Conservation (phyloP, 2,888 invertebrate species). For the Drosophila lutescens region DNA sequence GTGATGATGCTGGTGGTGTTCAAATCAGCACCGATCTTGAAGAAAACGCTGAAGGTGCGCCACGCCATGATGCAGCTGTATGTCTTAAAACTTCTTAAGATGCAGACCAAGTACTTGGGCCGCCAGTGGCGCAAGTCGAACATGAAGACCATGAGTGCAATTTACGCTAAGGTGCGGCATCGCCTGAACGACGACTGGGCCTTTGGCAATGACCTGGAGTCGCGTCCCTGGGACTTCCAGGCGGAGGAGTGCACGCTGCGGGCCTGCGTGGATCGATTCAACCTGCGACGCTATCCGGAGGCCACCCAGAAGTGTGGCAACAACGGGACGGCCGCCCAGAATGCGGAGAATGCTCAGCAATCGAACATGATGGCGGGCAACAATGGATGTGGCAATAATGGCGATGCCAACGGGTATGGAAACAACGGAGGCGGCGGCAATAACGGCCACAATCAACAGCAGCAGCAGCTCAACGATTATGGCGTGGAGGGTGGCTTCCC, state of each 20-base stretch:
- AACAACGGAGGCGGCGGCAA: slow-evolving; percentile 52
- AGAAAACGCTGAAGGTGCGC: slow-evolving; percentile 96
- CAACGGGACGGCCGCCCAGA: slow-evolving; percentile 81
- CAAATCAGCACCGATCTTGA: slow-evolving; percentile 99
- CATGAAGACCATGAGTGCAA: slow-evolving; percentile 99
- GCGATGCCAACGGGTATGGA: slow-evolving; percentile 70
- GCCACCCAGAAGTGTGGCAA: slow-evolving; percentile 83
- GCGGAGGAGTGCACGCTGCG: slow-evolving; percentile 98
- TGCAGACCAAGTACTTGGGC: slow-evolving; percentile 99
- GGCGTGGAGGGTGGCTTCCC: slow-evolving; percentile 83
- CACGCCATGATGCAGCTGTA: slow-evolving; percentile 99
- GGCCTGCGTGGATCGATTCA: slow-evolving; percentile 97
- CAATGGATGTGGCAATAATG: slow-evolving; percentile 59
- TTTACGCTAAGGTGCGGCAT: slow-evolving; percentile 98
- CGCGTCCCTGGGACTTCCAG: slow-evolving; percentile 99
- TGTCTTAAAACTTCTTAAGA: slow-evolving; percentile 98
- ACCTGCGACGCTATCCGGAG: slow-evolving; percentile 93
- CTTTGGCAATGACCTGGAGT: slow-evolving; percentile 98
- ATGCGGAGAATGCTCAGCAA: slow-evolving; percentile 72
- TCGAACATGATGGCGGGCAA: slow-evolving; percentile 78
- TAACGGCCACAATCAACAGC: slow-evolving; percentile 55
- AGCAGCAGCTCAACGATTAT: slow-evolving; percentile 77
- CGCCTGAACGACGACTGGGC: slow-evolving; percentile 99
- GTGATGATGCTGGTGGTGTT: slow-evolving; percentile 99
- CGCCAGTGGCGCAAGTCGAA: slow-evolving; percentile 99